Evolutionary conservation across 2,113 vertebrate species (phyloP).

Genomic region (Syrrhaptes paradoxus): DNA sequence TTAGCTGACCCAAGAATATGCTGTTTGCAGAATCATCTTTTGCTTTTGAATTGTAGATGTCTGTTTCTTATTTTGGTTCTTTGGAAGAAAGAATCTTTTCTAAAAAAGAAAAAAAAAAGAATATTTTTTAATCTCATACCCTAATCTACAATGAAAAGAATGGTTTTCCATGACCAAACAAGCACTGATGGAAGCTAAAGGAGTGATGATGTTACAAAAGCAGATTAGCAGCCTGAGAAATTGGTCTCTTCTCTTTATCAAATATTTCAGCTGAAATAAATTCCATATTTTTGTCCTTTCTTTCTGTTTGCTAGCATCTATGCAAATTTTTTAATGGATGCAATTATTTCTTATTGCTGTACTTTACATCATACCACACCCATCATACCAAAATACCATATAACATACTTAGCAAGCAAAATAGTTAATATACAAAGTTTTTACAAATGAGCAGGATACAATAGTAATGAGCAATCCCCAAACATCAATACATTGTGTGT

Average conservation of each 20-base stretch:
- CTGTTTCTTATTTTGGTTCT: not conserved
- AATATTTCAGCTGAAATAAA: not conserved
- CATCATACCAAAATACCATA: not conserved
- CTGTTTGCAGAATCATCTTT: not conserved
- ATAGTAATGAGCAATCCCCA: not conserved
- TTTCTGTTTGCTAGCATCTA: not conserved
- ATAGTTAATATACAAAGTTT: not conserved
- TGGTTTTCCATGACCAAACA: not conserved
- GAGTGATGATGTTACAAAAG: not conserved
- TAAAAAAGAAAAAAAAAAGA: too few species aligned
- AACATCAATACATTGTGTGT: not conserved
- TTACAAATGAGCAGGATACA: not conserved
- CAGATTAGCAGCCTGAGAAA: not conserved
- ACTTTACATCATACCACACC: not conserved
- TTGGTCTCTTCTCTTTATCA: not conserved
- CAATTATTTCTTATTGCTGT: not conserved
- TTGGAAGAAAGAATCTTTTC: too few species aligned
- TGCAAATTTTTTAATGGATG: not conserved
- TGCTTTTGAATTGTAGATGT: not conserved
- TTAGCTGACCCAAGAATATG: not conserved
- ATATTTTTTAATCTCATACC: not conserved
- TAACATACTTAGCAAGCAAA: not conserved
- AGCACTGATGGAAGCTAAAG: not conserved
- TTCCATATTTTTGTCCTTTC: not conserved
- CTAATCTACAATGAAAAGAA: not conserved